A percentile compares a stretch with the other conserved stretches of the same genome.
These are phyloP conservation scores for Clunio marinus DNA, from an alignment of 2,888 invertebrate genomes.

Conservation along the genomic window DNA sequence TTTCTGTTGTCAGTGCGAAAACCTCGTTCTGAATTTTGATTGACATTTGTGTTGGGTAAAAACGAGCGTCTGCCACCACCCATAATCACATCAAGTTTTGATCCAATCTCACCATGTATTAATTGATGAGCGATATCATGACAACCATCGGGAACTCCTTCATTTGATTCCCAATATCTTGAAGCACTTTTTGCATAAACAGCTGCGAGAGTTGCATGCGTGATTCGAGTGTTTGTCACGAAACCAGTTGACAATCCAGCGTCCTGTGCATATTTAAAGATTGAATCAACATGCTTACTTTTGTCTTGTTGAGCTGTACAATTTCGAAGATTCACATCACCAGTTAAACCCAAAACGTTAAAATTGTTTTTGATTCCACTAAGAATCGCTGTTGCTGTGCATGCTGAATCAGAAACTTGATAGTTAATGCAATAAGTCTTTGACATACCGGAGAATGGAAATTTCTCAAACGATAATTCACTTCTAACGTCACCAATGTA, in stretches of 20 bases:
- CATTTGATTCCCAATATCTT: constrained; percentile 63
- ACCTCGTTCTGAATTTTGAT: constrained; percentile 45
- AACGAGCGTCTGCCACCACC: constrained; percentile 53
- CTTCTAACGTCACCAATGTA: background rate
- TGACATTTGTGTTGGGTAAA: constrained; percentile 48
- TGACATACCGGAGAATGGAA: constrained; percentile 18
- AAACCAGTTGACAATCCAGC: constrained; percentile 51
- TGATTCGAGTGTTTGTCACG: constrained; percentile 67
- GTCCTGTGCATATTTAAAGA: constrained; percentile 62
- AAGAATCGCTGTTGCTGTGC: constrained; percentile 68
- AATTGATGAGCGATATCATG: constrained; percentile 66
- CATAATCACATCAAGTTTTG: constrained; percentile 52
- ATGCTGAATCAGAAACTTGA: constrained; percentile 69
- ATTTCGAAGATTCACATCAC: constrained; percentile 57
- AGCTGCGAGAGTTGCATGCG: constrained; percentile 68
- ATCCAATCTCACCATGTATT: constrained; percentile 59
- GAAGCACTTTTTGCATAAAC: constrained; percentile 63
- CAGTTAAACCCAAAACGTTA: constrained; percentile 65
- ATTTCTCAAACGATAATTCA: constrained; percentile 29
- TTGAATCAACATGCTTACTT: constrained; percentile 57
- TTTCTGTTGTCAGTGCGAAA: constrained; percentile 31
- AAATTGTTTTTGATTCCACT: constrained; percentile 68
- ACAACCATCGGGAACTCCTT: constrained; percentile 52
- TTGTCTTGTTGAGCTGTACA: constrained; percentile 58
- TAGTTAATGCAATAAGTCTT: constrained; percentile 66